Conservation (phyloP, 1,140 invertebrate genomes). For the Trichomalopsis sarcophagae region DNA sequence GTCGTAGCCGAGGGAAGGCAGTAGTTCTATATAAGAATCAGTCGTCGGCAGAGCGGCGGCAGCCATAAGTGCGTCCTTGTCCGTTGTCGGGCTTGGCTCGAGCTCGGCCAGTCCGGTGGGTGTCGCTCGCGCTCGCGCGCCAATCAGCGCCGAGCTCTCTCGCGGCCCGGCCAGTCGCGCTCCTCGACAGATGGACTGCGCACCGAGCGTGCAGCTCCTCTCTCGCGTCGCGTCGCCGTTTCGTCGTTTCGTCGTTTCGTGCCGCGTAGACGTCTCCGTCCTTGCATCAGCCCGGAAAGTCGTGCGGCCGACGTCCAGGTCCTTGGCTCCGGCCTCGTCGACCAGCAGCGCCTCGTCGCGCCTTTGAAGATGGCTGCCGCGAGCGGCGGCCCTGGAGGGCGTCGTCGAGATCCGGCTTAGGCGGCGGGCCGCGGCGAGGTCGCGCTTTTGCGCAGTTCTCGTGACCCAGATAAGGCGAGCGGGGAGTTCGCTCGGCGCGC, state of each 20-base stretch:
- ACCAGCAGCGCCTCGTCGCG: neutral
- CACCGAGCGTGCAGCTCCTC: conserved; percentile 50
- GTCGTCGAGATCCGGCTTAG: conserved; percentile 50
- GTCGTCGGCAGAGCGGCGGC: neutral
- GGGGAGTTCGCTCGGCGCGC: conserved; percentile 72
- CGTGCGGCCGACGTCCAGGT: too few relatives aligned
- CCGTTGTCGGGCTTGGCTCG: neutral
- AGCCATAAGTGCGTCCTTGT: conserved; percentile 19
- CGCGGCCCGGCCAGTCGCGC: conserved; percentile 64
- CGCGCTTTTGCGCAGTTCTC: conserved; percentile 70
- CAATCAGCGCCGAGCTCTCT: conserved; percentile 65
- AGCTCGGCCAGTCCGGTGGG: conserved; percentile 4
- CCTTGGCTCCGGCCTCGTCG: neutral
- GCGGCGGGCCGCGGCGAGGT: conserved; percentile 8
- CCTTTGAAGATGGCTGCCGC: neutral
- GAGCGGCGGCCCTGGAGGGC: conserved; percentile 4
- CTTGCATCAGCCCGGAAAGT: neutral
- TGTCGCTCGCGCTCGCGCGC: conserved; percentile 50
- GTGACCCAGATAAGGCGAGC: conserved; percentile 71
- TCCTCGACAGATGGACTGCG: conserved; percentile 65
- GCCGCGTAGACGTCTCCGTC: neutral
- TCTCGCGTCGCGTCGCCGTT: conserved; percentile 50
- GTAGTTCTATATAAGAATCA: neutral
- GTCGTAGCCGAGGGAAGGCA: neutral
- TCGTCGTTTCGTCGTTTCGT: conserved; percentile 20